Base-by-base conservation (phyloP, 2,888 invertebrate species). In the Chydorus sphaericus region DNA sequence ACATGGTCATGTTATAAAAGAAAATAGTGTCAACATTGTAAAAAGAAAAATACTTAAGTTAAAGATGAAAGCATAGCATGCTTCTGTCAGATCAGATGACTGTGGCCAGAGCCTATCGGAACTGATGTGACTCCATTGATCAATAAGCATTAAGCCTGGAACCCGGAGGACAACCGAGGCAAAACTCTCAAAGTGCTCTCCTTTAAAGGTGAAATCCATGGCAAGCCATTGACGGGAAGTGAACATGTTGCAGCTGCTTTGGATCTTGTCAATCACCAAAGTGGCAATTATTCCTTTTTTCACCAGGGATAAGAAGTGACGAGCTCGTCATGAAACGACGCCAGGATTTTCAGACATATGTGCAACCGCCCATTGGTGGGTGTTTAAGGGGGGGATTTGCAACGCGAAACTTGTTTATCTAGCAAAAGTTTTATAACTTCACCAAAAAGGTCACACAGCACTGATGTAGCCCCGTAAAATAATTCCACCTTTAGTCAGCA, bases 71-170 rank as follows among this genome's bases (percentile, higher is more conserved):
- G 63, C 64, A 14, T 65, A 64, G 30, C 70, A 62, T 18, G 68
- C 60, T 51, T 67, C 64, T 6, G 59, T 51, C 26, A 60, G 57
- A 28, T 64, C 62, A 11, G 58, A 48, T 5, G 63, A 60, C 10
- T 61, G 57, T 8, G 62, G 62, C 26, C 61, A 56, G 8, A 62
- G 54, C 48, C 65, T 64, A 48, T 61, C 60, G 6, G 62, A 51
- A 33, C 63, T 64, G 56, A 62, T 59, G 56, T 65, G 67, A 39
- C 44, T 48, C 64, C 67, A 72, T 30, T 67, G 66, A 60, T 73
- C 73, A 26, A 73, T 65, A 14, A 73, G 65, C 61, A 73, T 71
- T 26, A 73, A 65, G 6, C 71, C 70, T 18, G 73, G 73, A 11
- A 72, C 67, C 51, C 73, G 63, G 36, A 73, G 63, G 28, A 73